A percentile compares a stretch with the other conserved stretches of the same genome.
Evolutionary conservation across 2,113 vertebrate genomes (phyloP).

Genomic region (Cephalopterus ornatus): DNA sequence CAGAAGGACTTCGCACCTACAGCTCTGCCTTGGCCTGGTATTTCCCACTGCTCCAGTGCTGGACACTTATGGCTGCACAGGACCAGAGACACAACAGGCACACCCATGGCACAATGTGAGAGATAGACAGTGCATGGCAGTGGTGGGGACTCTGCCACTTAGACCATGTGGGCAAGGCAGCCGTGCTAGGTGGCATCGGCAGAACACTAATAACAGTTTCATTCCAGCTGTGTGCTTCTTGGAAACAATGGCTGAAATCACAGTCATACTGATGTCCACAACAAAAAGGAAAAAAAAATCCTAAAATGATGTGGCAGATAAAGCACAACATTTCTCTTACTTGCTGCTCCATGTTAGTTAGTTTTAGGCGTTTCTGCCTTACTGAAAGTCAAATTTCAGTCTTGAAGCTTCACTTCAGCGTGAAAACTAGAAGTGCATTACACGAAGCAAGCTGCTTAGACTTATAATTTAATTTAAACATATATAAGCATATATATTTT

Average conservation of each 20-base stretch:
- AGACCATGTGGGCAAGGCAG: neutral
- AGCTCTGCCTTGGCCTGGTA: neutral
- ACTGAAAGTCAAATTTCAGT: neutral
- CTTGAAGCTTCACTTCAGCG: neutral
- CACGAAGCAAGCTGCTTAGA: neutral
- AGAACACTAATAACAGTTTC: neutral
- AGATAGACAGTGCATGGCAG: rapidly evolving
- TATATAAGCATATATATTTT: neutral
- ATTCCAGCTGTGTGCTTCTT: neutral
- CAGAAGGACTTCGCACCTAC: neutral
- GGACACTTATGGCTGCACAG: neutral
- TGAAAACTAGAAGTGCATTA: neutral
- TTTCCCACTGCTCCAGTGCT: rapidly evolving
- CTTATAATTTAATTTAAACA: neutral
- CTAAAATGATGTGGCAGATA: neutral
- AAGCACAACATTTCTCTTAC: neutral
- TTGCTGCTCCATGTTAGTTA: neutral
- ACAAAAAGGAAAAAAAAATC: neutral
- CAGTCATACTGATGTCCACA: neutral
- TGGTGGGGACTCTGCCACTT: neutral
- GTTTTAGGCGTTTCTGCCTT: neutral
- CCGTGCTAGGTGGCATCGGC: rapidly evolving
- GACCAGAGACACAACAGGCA: neutral
- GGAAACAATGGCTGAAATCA: neutral
- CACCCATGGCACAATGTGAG: neutral